phyloP scores from a whole-genome alignment of 2,113 vertebrate genomes.

The Addax nasomaculatus region DNA sequence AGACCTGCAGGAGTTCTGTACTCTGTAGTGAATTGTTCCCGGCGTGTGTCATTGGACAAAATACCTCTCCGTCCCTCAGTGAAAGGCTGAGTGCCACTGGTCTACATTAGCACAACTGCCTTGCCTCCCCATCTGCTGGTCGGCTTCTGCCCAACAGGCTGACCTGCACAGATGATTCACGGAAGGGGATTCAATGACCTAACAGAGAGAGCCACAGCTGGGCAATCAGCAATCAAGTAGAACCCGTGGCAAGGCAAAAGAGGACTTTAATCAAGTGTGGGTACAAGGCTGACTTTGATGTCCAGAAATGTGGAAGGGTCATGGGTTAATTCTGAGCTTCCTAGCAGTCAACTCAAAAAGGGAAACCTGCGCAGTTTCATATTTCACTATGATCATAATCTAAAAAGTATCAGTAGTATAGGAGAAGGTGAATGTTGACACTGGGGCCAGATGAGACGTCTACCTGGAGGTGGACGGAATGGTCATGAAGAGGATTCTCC shows the following conservation, averaged over 20 bases:
- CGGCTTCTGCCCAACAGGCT: background rate
- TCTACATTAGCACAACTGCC: background rate
- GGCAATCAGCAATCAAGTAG: background rate
- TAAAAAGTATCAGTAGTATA: background rate
- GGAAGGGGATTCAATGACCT: background rate
- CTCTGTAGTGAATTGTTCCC: background rate
- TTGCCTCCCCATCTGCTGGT: background rate
- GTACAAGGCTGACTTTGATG: background rate
- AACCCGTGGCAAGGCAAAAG: background rate
- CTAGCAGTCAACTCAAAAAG: background rate
- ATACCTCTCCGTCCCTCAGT: background rate
- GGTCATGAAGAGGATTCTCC: background rate
- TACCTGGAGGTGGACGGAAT: background rate
- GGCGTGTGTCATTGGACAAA: background rate
- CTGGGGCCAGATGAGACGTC: background rate
- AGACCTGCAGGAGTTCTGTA: background rate
- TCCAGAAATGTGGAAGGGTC: background rate
- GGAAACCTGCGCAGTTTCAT: background rate
- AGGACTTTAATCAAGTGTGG: background rate
- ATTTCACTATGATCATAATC: background rate
- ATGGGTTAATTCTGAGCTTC: background rate
- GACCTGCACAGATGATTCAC: background rate
- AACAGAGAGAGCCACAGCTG: background rate
- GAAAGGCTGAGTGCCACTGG: background rate
- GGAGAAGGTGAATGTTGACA: background rate